Conservation (phyloP, 2,888 invertebrate genomes). For the Drosophila diplacantha region DNA sequence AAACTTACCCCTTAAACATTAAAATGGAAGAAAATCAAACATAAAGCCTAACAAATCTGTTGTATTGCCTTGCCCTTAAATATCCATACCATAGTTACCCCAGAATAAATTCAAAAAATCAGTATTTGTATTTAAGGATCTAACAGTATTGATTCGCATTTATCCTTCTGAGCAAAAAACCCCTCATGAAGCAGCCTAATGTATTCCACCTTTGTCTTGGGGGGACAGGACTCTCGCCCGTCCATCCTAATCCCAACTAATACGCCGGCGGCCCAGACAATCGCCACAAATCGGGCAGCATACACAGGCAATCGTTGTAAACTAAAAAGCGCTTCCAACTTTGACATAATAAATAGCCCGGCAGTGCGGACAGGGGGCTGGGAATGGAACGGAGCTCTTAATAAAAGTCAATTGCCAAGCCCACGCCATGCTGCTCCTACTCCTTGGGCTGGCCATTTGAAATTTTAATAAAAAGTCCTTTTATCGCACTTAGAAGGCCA, state of each 20-base stretch:
- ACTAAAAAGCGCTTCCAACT: conserved; percentile 55
- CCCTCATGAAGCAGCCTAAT: conserved; percentile 8
- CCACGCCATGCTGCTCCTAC: conserved; percentile 10
- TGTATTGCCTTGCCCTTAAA: not conserved
- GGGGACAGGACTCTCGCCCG: not conserved
- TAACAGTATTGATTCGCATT: conserved; percentile 1
- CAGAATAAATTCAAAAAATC: not conserved
- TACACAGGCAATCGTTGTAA: conserved; percentile 34
- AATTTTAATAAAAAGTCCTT: conserved; percentile 68
- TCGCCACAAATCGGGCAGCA: conserved; percentile 28
- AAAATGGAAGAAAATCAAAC: rapidly evolving
- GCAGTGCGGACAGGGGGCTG: conserved; percentile 33
- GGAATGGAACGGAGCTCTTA: conserved; percentile 47
- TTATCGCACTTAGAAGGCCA: conserved; percentile 68
- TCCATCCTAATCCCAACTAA: conserved; percentile 23
- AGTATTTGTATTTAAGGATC: conserved; percentile 1
- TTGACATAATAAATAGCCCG: conserved; percentile 58
- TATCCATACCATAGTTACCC: not conserved
- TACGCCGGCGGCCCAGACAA: conserved; percentile 15
- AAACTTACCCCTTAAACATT: not conserved
- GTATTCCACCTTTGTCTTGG: conserved; percentile 26
- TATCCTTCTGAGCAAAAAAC: not conserved
- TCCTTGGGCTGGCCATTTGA: conserved; percentile 40
- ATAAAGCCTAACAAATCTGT: no score
- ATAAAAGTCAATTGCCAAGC: conserved; percentile 62